Evolutionary conservation across 2,888 invertebrate species (phyloP).

Genomic region (Brachycybe producta): DNA sequence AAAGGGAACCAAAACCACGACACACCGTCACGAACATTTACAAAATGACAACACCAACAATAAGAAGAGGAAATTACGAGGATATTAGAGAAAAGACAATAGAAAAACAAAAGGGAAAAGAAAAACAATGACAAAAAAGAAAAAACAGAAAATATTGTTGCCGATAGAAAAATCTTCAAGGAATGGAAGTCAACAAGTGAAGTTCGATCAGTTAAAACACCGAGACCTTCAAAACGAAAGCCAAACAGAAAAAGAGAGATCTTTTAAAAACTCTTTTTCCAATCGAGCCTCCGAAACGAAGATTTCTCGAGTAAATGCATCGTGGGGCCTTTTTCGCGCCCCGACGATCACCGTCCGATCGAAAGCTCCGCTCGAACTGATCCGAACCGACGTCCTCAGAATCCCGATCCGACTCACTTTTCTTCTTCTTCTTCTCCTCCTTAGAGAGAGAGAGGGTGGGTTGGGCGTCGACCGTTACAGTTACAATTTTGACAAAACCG

Average conservation of each 20-base stretch:
- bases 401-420: not conserved
- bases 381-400: not conserved
- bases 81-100: not conserved
- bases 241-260: not conserved
- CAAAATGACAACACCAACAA: not conserved
- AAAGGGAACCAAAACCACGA: constrained; percentile 3
- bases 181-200: not conserved
- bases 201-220: not conserved
- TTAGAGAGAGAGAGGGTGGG: not conserved
- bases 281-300: no score
- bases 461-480: no score
- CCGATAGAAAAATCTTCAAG: no score
- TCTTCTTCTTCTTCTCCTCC: no score
- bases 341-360: constrained; percentile 14
- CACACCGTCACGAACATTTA: not conserved
- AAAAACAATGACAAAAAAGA: not conserved
- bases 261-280: no score
- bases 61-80: not conserved
- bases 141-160: not conserved
- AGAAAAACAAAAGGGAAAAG: not conserved
- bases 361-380: constrained; percentile 8
- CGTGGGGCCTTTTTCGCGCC: constrained; percentile 1
- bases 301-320: not conserved
- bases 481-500: constrained; percentile 11
- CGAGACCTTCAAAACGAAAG: not conserved